Evolutionary conservation across 2,888 invertebrate genomes (phyloP).

Genomic region (Patella depressa): DNA sequence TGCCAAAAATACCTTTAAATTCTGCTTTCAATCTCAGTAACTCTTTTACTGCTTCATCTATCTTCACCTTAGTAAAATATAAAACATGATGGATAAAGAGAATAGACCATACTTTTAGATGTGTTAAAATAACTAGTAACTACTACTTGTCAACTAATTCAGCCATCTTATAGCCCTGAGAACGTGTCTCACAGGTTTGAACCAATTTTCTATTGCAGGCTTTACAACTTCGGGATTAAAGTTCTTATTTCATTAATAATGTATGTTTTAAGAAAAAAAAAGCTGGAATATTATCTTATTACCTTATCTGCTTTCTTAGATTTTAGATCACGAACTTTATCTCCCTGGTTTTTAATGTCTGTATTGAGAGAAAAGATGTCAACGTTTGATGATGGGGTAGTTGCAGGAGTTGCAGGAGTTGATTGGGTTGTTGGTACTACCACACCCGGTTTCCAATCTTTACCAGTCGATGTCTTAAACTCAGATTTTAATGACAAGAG

Average conservation of each 20-base stretch:
- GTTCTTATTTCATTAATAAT: too few relatives aligned
- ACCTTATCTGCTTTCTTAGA: slow-evolving; percentile 78
- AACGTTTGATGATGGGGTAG: slow-evolving; percentile 19
- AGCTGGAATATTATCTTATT: slow-evolving; percentile 16
- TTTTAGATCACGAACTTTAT: slow-evolving; percentile 81
- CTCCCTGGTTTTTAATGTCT: slow-evolving; percentile 77
- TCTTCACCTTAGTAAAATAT: slow-evolving; percentile 45
- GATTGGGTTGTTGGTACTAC: background rate
- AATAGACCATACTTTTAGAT: too few relatives aligned
- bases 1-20: slow-evolving; percentile 80
- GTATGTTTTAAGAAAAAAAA: background rate
- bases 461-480: slow-evolving; percentile 80
- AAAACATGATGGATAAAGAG: background rate
- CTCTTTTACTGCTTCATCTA: slow-evolving; percentile 76
- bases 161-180: too few relatives aligned
- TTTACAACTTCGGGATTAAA: too few relatives aligned
- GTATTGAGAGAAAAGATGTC: slow-evolving; percentile 10
- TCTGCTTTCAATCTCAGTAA: slow-evolving; percentile 82
- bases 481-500: slow-evolving; percentile 82
- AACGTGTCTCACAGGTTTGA: slow-evolving; percentile 54
- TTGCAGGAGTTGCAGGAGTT: background rate
- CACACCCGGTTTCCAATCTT: slow-evolving; percentile 77
- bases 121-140: too few relatives aligned
- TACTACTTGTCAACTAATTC: too few relatives aligned
- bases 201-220: slow-evolving; percentile 17